Conservation (phyloP, 2,113 vertebrate species). For the Candoia aspera region DNA sequence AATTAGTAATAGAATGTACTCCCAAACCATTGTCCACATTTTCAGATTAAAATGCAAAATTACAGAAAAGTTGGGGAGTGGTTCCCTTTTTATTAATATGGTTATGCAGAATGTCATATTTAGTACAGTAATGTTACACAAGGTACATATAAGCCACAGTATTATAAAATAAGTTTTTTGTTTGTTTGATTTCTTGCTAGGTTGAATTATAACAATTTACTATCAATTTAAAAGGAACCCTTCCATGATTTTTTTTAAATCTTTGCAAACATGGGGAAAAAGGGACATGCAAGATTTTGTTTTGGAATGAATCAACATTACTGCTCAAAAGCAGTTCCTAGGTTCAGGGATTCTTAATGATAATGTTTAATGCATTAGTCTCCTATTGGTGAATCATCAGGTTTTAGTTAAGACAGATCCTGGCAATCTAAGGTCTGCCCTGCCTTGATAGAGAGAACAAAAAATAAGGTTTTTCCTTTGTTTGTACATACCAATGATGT, state of each 20-base stretch:
- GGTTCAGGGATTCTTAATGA: background rate
- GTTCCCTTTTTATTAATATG: background rate
- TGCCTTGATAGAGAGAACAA: background rate
- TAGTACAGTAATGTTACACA: slow-evolving; percentile 40
- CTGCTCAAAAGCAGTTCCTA: background rate
- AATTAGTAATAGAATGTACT: slow-evolving; percentile 48
- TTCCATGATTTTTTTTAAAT: background rate
- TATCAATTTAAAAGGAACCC: background rate
- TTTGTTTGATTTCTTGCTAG: background rate
- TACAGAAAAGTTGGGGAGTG: background rate
- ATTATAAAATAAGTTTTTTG: background rate
- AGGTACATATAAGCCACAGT: slow-evolving; percentile 55
- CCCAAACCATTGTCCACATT: slow-evolving; percentile 56
- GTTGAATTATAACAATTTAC: background rate
- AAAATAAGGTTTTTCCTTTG: background rate
- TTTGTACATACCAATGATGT: background rate
- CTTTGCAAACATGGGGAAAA: background rate
- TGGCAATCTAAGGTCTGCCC: background rate
- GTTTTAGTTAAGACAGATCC: background rate
- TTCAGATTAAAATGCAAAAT: slow-evolving; percentile 48
- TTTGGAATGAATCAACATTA: background rate
- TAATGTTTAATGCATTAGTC: background rate
- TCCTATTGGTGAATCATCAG: background rate
- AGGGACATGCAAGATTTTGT: background rate
- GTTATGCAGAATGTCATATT: slow-evolving; percentile 50